Evolutionary conservation across 2,888 invertebrate genomes (phyloP), one percentile per base, ranked within the genome.

Genomic region (Bibio marci): DNA sequence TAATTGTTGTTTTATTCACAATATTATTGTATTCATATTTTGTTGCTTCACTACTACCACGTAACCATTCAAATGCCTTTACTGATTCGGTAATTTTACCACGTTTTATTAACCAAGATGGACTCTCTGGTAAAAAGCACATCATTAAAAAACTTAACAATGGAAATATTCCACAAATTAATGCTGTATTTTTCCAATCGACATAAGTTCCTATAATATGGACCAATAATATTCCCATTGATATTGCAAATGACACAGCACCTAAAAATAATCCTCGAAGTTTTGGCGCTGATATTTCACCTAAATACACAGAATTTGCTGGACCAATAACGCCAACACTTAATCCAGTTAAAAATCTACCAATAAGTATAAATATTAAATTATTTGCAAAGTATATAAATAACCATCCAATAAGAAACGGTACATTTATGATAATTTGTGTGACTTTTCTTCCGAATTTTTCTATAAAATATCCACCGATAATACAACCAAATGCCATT

Each of bases 161-260:
- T 2, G 73, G 71, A 35, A 71, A 61, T 1, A 63, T 35, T 10
- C 65, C 63, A 46, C 67, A 67, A n/a, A 74, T 59, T 0, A 66
- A 58, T 1, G 75, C 73, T 1, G 72, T 70, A 49, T 62, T 59
- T 47, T 70, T 64, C 76, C 76, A 77, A 12, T 64, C 56, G n/a
- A 73, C 53, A 49, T 69, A 73, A 1, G 72, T 72, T 1, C 76
- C 77, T 11, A 76, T 54, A 1, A 69, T 45, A 50, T 77, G 76
- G 3, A 68, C 63, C 0, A 67, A 51, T 1, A 74, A 52, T 2
- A 76, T 66, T 1, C 76, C 76, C 3, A 68, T 42, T 2, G 74
- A 67, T 35, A 73, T 65, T 2, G 68, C 69, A 41, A 73, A 51
- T 1, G 71, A 66, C 10, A 72, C 65, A 3, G 58, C 64, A 5